Evolutionary conservation across 1,140 invertebrate species (phyloP).

Genomic region (Monomorium pharaonis): DNA sequence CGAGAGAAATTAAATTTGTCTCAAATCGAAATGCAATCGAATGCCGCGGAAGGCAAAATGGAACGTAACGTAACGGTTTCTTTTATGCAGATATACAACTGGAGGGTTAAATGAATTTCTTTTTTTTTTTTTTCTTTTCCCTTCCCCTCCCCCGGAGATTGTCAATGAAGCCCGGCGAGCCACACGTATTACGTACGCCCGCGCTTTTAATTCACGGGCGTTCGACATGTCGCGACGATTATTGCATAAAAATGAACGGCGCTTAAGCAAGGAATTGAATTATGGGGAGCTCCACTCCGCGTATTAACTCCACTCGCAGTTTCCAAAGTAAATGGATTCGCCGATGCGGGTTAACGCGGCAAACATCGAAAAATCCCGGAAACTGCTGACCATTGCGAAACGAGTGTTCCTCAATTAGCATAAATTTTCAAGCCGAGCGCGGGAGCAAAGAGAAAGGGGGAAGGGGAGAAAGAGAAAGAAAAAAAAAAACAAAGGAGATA

Average conservation of each 20-base stretch:
- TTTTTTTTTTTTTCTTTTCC: too few relatives aligned
- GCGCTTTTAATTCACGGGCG: neutral
- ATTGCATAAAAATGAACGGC: neutral
- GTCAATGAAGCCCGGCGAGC: neutral
- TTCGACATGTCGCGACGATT: neutral
- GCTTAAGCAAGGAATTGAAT: neutral
- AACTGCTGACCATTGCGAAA: constrained; percentile 30
- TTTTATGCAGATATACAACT: neutral
- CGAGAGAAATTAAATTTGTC: constrained; percentile 9
- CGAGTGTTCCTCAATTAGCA: constrained; percentile 25
- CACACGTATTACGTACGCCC: too few relatives aligned
- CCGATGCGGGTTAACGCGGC: neutral
- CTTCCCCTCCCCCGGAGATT: too few relatives aligned
- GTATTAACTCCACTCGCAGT: constrained; percentile 23
- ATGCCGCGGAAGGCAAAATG: neutral
- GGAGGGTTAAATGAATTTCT: neutral
- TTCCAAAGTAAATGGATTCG: constrained; percentile 46
- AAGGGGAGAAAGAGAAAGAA: neutral
- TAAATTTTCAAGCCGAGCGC: constrained; percentile 27
- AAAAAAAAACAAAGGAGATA: neutral
- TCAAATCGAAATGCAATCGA: neutral
- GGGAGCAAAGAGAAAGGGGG: neutral
- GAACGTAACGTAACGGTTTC: neutral
- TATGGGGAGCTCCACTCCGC: neutral
- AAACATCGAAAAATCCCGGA: constrained; percentile 29